Percentiles rank a stretch among this genome's conserved stretches.
These are phyloP conservation scores for Leptinotarsa texana DNA, from an alignment of 1,140 invertebrate species.

Conservation along the genomic window DNA sequence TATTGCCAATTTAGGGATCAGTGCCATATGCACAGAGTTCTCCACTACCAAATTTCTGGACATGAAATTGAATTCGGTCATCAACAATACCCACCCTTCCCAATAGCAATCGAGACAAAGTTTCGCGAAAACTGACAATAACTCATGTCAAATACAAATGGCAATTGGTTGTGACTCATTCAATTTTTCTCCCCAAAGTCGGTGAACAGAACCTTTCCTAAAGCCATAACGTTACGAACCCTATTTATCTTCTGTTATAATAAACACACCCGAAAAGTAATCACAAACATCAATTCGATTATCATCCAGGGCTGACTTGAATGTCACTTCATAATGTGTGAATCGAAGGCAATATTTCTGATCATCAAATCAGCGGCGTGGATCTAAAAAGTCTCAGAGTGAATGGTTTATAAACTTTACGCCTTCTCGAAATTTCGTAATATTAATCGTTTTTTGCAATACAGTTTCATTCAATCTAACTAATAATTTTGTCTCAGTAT, in stretches of 20 bases:
- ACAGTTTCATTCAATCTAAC: too few species aligned
- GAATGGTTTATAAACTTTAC: too few species aligned
- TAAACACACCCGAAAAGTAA: slow-evolving; percentile 13
- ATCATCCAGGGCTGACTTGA: neutral
- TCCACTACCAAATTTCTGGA: too few species aligned
- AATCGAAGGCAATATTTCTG: neutral
- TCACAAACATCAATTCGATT: slow-evolving; percentile 12
- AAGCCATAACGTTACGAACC: neutral
- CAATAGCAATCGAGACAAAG: neutral
- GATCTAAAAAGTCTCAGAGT: too few species aligned
- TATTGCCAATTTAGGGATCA: too few species aligned
- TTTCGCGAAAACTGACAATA: neutral
- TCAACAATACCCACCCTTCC: too few species aligned
- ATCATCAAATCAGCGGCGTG: too few species aligned
- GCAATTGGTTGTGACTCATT: neutral
- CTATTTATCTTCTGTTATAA: neutral
- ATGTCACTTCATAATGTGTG: neutral
- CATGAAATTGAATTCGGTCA: too few species aligned
- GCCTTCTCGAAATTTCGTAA: too few species aligned
- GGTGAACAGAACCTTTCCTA: neutral
- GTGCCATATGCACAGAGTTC: too few species aligned
- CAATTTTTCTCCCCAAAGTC: neutral
- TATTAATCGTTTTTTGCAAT: too few species aligned
- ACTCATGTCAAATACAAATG: neutral
- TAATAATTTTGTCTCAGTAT: too few species aligned